Conservation (phyloP, 2,888 invertebrate species). For the Teleiodes luculella region DNA sequence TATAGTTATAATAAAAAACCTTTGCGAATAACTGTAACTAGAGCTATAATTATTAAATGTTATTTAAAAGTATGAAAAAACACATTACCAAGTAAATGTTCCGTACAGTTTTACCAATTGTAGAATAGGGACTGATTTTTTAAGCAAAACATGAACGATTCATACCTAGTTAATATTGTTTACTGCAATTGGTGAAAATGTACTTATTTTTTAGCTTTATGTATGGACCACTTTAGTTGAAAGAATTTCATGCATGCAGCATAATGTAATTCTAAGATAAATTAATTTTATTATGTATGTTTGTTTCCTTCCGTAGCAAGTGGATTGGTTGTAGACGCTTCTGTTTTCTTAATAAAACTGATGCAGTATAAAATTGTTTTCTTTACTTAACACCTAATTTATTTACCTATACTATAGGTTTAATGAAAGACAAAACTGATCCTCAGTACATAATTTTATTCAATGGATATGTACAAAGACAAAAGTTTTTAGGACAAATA, state of each 20-base stretch:
- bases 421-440: conserved; percentile 42
- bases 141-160: conserved; percentile 5
- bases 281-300: conserved; percentile 37
- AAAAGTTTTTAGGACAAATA: conserved; percentile 69
- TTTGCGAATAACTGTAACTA: too few species aligned
- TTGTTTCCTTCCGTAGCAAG: conserved; percentile 32
- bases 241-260: not conserved
- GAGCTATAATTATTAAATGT: too few species aligned
- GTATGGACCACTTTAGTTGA: not conserved
- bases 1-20: too few species aligned
- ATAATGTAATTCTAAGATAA: conserved; percentile 31
- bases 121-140: conserved; percentile 11
- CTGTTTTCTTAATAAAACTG: conserved; percentile 44
- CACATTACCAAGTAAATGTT: not conserved
- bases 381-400: conserved; percentile 17
- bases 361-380: conserved; percentile 24
- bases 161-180: not conserved
- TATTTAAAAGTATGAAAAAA: not conserved
- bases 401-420: not conserved
- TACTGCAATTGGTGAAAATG: conserved; percentile 26
- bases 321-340: conserved; percentile 34
- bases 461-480: conserved; percentile 76
- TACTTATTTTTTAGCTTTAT: conserved; percentile 4
- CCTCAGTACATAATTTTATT: conserved; percentile 73
- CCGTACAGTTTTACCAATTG: conserved; percentile 1